These are phyloP conservation scores for Urosaurus nigricauda DNA, from an alignment of 2,797 vertebrate species.

Conservation along the genomic window DNA sequence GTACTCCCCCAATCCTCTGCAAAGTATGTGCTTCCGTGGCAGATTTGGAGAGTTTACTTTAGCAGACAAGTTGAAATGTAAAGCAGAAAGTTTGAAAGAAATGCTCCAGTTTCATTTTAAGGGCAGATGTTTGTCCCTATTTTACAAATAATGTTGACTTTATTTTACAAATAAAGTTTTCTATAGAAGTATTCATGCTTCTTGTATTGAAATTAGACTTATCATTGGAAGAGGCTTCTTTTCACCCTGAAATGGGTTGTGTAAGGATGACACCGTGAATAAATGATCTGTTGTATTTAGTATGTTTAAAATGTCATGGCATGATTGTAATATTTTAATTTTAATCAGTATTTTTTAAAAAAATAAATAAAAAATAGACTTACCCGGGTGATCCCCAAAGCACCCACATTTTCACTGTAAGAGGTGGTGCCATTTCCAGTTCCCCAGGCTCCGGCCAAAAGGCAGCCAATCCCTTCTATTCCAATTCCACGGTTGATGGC, in stretches of 20 bases:
- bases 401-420: slow-evolving; percentile 95
- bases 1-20: not conserved
- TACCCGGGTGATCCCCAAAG: slow-evolving; percentile 95
- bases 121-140: not conserved
- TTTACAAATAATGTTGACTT: not conserved
- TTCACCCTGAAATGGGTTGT: no score
- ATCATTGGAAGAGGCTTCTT: no score
- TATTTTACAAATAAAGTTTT: not conserved
- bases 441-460: slow-evolving; percentile 95
- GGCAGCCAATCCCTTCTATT: slow-evolving; percentile 93
- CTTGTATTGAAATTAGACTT: fast-evolving
- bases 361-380: no score
- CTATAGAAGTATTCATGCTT: not conserved
- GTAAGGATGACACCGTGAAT: no score
- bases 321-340: no score
- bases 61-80: not conserved
- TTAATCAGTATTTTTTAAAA: no score
- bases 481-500: slow-evolving; percentile 94
- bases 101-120: not conserved
- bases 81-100: not conserved
- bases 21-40: not conserved
- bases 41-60: not conserved
- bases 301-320: no score
- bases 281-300: no score
- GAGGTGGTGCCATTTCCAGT: slow-evolving; percentile 96